Base-by-base conservation (phyloP, 2,113 vertebrate genomes). In the Phoenicopterus ruber region DNA sequence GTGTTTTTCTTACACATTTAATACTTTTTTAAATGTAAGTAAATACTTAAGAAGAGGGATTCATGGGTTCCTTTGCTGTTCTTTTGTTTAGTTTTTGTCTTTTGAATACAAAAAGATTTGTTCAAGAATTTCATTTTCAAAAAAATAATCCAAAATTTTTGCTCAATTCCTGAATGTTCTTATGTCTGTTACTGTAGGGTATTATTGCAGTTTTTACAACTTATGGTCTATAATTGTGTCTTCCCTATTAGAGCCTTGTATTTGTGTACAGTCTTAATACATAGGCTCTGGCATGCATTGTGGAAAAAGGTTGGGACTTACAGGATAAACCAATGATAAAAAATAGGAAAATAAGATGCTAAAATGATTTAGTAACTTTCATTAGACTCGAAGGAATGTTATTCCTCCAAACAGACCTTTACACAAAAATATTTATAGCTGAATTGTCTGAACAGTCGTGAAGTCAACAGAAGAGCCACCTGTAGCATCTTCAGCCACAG, bases 241-340 rank as follows among this genome's bases (percentile, higher is more conserved):
- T 44, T 71, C 21, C 8, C 2, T 44, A 1, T 55, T 65, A 55
- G 34, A 77, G 31, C 15, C 20, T 46, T 42, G 10, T 29, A 11
- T 52, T 50, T 67, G 1, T 16, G 11, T 28, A 10, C 1, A 50
- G 20, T 13, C 17, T 72, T 54, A 22, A 84, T 73, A 17, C 7
- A 47, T 44, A 58, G 4, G 10, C 17, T 79, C 42, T 92, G 52
- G 25, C 3, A 13, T 10, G 11, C 12, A 2, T 26, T 50, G 28
- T 36, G 32, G 47, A 29, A 74, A 49, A 59, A 52, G 17, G 5
- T 4, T 32, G 9, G 17, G 31, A 19, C 25, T 66, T 52, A 16
- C 0, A 38, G 26, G 42, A 18, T 29, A 59, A 89, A 38, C 1
- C 11, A 47, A 10, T 3, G 13, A 17, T 7, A 7, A 26, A 13